phyloP scores from a whole-genome alignment of 2,797 vertebrate species.

The Phaenicophaeus curvirostris region DNA sequence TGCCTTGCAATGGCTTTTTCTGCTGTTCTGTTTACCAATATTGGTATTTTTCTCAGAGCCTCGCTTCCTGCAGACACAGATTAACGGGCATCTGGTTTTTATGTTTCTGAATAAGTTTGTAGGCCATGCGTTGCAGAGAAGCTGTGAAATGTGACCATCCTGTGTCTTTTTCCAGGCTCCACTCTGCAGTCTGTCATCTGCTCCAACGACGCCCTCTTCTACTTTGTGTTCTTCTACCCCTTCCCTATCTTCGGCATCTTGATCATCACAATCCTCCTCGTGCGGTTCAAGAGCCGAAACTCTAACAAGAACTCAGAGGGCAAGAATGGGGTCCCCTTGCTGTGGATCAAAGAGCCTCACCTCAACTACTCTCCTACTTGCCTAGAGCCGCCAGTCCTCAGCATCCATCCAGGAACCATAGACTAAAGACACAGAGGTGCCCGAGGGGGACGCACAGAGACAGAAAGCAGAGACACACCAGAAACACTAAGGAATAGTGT shows the following conservation, averaged over 20 bases:
- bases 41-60: neutral
- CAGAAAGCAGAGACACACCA: neutral
- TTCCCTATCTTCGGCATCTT: constrained; percentile 97
- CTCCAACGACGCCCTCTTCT: constrained; percentile 95
- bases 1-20: neutral
- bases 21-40: neutral
- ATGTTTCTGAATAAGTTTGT: neutral
- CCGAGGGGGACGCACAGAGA: neutral
- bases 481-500: constrained; percentile 28
- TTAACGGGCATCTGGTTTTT: neutral
- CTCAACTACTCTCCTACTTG: constrained; percentile 99
- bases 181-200: constrained; percentile 93
- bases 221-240: constrained; percentile 98
- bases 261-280: constrained; percentile 91
- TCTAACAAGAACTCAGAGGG: constrained; percentile 94
- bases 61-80: neutral
- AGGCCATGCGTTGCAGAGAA: neutral
- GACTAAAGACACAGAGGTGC: constrained; percentile 80
- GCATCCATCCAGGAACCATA: constrained; percentile 96
- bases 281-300: constrained; percentile 92
- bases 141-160: neutral
- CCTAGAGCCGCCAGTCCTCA: constrained; percentile 94
- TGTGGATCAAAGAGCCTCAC: constrained; percentile 99
- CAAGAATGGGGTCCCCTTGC: constrained; percentile 94
- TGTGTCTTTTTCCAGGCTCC: constrained; percentile 79